phyloP scores from a whole-genome alignment of 2,797 vertebrate genomes.

The Phoebastria nigripes region DNA sequence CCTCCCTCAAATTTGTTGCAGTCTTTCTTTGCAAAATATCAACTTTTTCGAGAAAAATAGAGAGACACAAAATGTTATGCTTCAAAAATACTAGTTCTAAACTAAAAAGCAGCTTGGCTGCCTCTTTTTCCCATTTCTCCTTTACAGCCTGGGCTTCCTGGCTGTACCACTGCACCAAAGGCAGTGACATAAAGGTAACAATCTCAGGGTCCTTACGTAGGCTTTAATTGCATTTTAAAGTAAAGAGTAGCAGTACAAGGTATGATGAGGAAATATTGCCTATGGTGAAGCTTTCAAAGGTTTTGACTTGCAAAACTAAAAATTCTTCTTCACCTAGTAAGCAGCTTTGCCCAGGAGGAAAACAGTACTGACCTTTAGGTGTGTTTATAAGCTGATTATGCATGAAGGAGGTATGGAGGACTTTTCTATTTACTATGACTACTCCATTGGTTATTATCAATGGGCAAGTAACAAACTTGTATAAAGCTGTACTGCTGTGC shows the following conservation, averaged over 20 bases:
- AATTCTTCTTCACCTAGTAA: background rate
- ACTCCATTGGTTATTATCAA: background rate
- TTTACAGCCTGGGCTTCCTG: background rate
- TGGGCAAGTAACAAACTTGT: background rate
- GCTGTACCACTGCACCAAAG: background rate
- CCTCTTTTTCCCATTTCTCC: background rate
- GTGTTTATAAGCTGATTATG: background rate
- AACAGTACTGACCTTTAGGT: background rate
- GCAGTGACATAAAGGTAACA: background rate
- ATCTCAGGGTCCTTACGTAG: background rate
- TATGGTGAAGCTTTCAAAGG: background rate
- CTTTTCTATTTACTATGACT: background rate
- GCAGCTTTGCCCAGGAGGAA: background rate
- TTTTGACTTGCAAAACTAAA: background rate
- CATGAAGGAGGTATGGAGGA: background rate
- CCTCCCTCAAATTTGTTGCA: background rate
- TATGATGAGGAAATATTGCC: background rate
- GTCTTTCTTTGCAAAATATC: background rate
- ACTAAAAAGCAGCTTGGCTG: background rate
- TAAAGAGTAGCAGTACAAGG: background rate
- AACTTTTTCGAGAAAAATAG: background rate
- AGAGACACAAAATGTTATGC: background rate
- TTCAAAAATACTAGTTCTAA: background rate
- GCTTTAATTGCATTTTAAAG: background rate
- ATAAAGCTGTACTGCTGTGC: background rate